Evolutionary conservation across 2,888 invertebrate species (phyloP), one percentile per base, ranked within the genome.

Genomic region (Habrosyne pyritoides): DNA sequence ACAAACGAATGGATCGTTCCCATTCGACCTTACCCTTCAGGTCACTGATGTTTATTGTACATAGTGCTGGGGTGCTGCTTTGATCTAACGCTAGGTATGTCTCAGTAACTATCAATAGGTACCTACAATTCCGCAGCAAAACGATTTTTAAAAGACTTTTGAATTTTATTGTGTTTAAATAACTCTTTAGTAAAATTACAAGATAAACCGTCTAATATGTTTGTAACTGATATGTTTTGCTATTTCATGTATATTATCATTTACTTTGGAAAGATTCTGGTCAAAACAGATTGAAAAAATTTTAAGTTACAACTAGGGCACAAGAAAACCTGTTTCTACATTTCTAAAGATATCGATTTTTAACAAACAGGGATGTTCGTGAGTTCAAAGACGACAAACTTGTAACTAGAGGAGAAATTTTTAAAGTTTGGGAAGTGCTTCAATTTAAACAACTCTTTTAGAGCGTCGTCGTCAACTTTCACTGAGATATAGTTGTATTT

Each of bases 31-130:
- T 42, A 42, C 42, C 18, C 42, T 42, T 18, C 42, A 42, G 42
- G 42, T 42, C 42, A 42, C 42, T 42, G 42, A 18, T 42, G 18
- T 42, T 42, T 42, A 42, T 42, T 18, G 42, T 18, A 42, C 42
- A 33, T 30, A 21, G 33, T 42, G 14, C n/a, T 36, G 18, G 42
- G 42, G 42, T 18, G 42, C 14, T 36, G 36, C 42, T 42, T 42
- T 18, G 42, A 18, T 42, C 1, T 42, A 18, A 18, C 42, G 42
- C 14, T 42, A 42, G 18, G 1, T 18, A 42, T 42, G 8, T 42
- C 18, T 18, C 18, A 18, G 12, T 42, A 14, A 36, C 14, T 14
- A 30, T 36, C 4, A 6, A 14, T 14, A 7, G 14, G n/a, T 14
- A 10, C n/a, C 2, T 4, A 36, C n/a, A n/a, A n/a, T n/a, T n/a